Conservation (phyloP, 2,113 vertebrate genomes). For the Aplodontia rufa region DNA sequence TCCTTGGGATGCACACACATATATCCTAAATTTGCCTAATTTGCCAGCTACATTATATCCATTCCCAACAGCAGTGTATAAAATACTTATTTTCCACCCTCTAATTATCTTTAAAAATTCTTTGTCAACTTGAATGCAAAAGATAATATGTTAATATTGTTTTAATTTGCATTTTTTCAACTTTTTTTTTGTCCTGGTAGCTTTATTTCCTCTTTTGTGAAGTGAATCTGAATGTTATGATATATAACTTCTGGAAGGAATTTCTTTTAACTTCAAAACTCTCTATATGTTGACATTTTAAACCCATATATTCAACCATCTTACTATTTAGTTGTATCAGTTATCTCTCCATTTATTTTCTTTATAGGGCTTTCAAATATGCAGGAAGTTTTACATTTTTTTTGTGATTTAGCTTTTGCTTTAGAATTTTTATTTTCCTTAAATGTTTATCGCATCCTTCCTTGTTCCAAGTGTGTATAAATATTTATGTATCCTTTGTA, state of each 20-base stretch:
- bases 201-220: neutral
- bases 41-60: too few species aligned
- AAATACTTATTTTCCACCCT: neutral
- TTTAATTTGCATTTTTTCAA: neutral
- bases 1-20: neutral
- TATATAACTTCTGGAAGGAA: neutral
- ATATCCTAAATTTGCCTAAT: neutral
- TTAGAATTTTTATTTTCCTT: neutral
- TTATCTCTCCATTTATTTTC: neutral
- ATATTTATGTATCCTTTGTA: constrained; percentile 3
- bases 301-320: neutral
- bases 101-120: neutral
- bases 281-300: neutral
- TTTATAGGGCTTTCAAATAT: neutral
- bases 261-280: neutral
- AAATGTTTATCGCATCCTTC: neutral
- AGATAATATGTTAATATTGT: neutral
- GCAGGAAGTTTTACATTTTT: neutral
- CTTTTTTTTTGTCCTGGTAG: neutral
- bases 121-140: neutral
- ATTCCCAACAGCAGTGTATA: neutral
- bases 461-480: neutral
- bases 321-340: neutral
- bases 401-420: neutral
- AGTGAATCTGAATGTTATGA: neutral